Evolutionary conservation across 2,113 vertebrate species (phyloP), one percentile per base, ranked within the genome.

Genomic region (Heterotilapia buettikoferi): DNA sequence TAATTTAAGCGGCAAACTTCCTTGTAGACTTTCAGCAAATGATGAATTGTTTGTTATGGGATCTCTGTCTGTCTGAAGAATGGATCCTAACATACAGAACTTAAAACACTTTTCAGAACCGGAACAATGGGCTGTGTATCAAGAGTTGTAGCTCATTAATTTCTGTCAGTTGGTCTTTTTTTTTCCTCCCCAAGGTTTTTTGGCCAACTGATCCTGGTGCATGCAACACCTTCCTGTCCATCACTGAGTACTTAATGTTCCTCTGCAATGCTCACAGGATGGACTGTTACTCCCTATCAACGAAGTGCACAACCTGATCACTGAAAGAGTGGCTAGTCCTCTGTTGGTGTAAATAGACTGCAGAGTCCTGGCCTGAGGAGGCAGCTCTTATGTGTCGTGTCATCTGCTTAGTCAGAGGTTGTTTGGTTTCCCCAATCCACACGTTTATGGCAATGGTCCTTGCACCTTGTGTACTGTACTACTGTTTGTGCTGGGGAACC

Each of bases 301-400:
- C 0, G 6, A 3, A 0, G n/a, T 54, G n/a, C 0, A 54, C 53
- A 54, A 0, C 10, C 6, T 24, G 53, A 24, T 54, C 53, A 54
- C 0, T 24, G n/a, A 54, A 54, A 54, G 2, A 1, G n/a, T 54
- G 53, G 10, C 53, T 54, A 24, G n/a, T 54, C 10, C 53, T 47
- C 45, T 54, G 53, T 54, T 54, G 53, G 10, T 54, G 53, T 54
- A 24, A 4, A 54, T 0, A 7, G 53, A 54, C 53, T 7, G 53
- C 53, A 54, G 53, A 54, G 10, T 4, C 53, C n/a, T 0, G 1
- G 53, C 21, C 53, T 24, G 53, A 56, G 3, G 21, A 56, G 3
- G 21, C 3, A 56, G 6, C 21, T 56, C 53, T 56, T 24, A 24
- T 11, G 1, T 52, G 50, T 10, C 0, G 1, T 52, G 50, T 0